Base-by-base conservation (phyloP, 2,113 vertebrate species). In the western clawed frog (Xenopus tropicalis) region DNA sequence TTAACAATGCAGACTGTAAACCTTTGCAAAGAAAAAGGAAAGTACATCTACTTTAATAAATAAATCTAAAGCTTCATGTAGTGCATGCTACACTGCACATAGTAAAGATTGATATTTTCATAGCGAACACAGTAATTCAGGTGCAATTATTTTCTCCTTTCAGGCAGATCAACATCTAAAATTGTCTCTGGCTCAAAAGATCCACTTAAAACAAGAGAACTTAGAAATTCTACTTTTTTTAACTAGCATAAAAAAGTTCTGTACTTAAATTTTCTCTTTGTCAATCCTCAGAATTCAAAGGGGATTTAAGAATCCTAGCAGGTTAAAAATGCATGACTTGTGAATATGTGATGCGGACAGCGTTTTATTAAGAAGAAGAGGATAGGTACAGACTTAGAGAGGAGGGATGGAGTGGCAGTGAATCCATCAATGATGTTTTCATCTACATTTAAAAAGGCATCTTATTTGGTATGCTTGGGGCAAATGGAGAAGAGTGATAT, bases 371-470 rank as follows among this genome's bases (percentile, higher is more conserved):
- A 64, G 66, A 46, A 54, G 77, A 80, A 79, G 80, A 78, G 79
- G 71, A 63, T 59, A 61, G 23, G 44, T 61, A 14, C 46, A 66
- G 42, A 21, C 17, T 66, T 51, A 66, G 16, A 29, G 42, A 22
- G 44, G 24, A 48, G 24, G 17, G 44, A 74, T 61, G 21, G 14
- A 48, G 17, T 67, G 43, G 14, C 25, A n/a, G 4, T 25, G 78
- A 54, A 54, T 72, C 66, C 48, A 20, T 80, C 67, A 59, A 21
- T 61, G 22, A 14, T 1, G 71, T 70, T 86, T 82, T 82, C 77
- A 69, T 74, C 25, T 79, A 78, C 77, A 46, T 77, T 77, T 82
- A 52, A 84, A 72, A 86, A 84, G 80, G 69, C 78, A 71, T 79
- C 78, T 0, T 13, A 54, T 80, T 79, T 82, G 79, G 70, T 63